Conservation (phyloP, 2,888 invertebrate species). For the Chymomyza procnemis region DNA sequence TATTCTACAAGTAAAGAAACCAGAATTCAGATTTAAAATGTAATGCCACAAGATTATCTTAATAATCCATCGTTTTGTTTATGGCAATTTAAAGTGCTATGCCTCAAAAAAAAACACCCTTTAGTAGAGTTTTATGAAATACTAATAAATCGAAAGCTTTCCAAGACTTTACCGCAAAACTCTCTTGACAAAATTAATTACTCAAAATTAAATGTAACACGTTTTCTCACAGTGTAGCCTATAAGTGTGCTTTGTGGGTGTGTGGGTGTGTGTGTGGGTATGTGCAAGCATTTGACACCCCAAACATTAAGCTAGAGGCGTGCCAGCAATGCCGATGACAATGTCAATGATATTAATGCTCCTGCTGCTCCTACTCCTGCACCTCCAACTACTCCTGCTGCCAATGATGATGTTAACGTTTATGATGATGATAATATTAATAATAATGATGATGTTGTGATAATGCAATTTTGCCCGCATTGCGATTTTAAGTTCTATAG, state of each 20-base stretch:
- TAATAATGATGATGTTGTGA: slow-evolving; percentile 34
- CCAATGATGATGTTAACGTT: background rate
- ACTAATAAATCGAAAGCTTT: too few relatives aligned
- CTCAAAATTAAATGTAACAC: too few relatives aligned
- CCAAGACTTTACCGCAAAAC: too few relatives aligned
- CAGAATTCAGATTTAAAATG: too few relatives aligned
- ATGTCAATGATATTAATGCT: background rate
- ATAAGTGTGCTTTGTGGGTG: background rate
- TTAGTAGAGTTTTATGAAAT: too few relatives aligned
- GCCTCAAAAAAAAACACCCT: too few relatives aligned
- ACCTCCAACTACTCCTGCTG: background rate
- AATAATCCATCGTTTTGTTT: too few relatives aligned
- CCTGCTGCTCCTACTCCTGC: background rate
- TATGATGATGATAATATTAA: background rate
- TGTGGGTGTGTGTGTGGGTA: background rate
- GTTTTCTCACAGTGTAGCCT: background rate
- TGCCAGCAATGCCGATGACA: background rate
- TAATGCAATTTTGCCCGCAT: slow-evolving; percentile 34
- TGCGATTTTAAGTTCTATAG: slow-evolving; percentile 26
- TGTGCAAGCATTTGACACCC: background rate
- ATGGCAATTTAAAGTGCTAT: too few relatives aligned
- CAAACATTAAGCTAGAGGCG: background rate
- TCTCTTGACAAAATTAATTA: too few relatives aligned
- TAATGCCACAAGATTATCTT: too few relatives aligned
- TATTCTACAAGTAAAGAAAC: too few relatives aligned